Percentiles rank a stretch among this genome's conserved stretches.
Evolutionary conservation across 2,113 vertebrate species (phyloP).

Genomic region (Ophiodon elongatus): DNA sequence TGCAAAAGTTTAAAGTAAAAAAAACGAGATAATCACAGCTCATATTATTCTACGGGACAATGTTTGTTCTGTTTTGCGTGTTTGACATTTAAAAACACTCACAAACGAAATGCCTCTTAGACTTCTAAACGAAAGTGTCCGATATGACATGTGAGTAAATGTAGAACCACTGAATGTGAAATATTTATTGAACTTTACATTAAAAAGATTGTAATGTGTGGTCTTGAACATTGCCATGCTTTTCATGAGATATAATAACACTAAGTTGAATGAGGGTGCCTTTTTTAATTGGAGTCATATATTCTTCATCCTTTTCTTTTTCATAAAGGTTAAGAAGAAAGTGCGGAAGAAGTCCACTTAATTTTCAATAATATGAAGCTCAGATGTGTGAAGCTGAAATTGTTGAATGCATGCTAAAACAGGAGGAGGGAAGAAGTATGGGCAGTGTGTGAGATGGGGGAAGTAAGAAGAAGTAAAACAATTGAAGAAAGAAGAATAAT

Average conservation of each 20-base stretch:
- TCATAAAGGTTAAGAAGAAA: constrained; percentile 99
- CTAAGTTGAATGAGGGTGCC: constrained; percentile 72
- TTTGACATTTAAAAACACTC: not conserved
- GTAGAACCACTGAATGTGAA: constrained; percentile 64
- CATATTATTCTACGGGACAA: not conserved
- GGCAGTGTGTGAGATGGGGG: constrained; percentile 97
- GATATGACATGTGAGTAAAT: not conserved
- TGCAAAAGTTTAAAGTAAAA: not conserved
- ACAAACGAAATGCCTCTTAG: not conserved
- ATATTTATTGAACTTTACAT: constrained; percentile 20
- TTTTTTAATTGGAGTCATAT: constrained; percentile 89
- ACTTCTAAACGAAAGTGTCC: not conserved
- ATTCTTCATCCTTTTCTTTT: constrained; percentile 99
- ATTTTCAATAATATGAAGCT: constrained; percentile 98
- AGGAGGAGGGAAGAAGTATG: constrained; percentile 97
- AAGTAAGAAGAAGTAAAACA: constrained; percentile 99
- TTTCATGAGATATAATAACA: constrained; percentile 60
- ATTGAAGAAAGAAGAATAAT: constrained; percentile 99
- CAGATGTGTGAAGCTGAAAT: constrained; percentile 98
- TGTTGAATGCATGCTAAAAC: constrained; percentile 99
- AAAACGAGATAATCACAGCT: not conserved
- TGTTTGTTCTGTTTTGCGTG: not conserved
- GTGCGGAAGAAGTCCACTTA: constrained; percentile 98
- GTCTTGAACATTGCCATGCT: constrained; percentile 56
- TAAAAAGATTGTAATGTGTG: constrained; percentile 33